Evolutionary conservation across 2,113 vertebrate species (phyloP), one percentile per base, ranked within the genome.

Genomic region (Ammodytes dubius): DNA sequence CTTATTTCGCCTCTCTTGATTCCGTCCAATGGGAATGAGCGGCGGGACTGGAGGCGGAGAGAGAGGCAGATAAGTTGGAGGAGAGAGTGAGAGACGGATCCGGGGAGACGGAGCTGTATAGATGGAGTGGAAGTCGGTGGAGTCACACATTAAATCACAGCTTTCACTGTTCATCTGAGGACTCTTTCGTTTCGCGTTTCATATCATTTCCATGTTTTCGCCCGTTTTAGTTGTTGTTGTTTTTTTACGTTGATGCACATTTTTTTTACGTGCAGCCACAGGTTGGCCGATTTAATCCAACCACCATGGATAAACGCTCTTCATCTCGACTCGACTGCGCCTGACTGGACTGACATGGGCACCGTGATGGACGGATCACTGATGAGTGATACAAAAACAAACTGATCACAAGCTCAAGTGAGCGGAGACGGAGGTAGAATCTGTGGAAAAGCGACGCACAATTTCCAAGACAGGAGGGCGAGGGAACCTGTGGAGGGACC

Each of bases 31-130:
- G 67, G 87, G 84, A 94, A 40, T 5, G 81, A 37, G 43, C 83
- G 70, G 87, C 76, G 58, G 82, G 74, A 82, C 77, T 82, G 83
- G 77, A 92, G 95, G 94, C 89, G 94, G 94, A 89, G 93, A 89
- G 70, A 76, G 87, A 91, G 86, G 89, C 56, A 90, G 91, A 89
- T 90, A 94, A 94, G 92, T 93, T 94, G 85, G 87, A 90, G 86
- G 92, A 91, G 90, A 91, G 92, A 90, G 92, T 92, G 90, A 90
- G 90, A 90, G 89, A 91, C 86, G 64, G 75, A 88, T 80, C 64
- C 68, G 84, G 71, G 81, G 83, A 88, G 86, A 81, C 87, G 45
- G 77, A 37, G 83, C 88, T 82, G 77, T 57, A 82, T 19, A 67
- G 79, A 84, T 66, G 75, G 88, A 92, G 89, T 85, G 79, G 61